Conservation (phyloP, 2,888 invertebrate genomes). For the Conomelus anceps region DNA sequence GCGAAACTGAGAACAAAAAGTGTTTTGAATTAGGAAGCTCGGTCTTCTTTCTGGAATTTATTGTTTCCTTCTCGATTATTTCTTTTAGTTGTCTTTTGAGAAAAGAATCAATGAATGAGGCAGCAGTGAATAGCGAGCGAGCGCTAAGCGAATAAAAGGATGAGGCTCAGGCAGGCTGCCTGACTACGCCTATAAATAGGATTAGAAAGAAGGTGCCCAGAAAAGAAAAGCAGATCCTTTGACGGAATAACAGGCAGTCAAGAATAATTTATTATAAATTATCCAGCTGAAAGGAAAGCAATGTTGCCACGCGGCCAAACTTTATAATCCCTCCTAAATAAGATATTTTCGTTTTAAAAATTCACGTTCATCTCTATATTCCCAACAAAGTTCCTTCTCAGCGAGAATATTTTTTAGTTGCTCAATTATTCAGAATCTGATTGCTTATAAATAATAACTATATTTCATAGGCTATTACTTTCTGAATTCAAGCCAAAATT, state of each 20-base stretch:
- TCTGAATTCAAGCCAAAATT: background rate
- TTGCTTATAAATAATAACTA: background rate
- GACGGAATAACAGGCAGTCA: background rate
- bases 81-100: background rate
- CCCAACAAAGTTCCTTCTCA: background rate
- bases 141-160: background rate
- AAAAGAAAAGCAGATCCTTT: background rate
- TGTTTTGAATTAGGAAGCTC: background rate
- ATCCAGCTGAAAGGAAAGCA: background rate
- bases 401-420: background rate
- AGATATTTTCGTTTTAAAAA: background rate
- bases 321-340: background rate
- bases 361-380: background rate
- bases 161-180: no score
- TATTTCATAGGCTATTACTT: background rate
- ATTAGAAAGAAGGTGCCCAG: background rate
- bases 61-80: background rate
- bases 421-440: background rate
- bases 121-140: background rate
- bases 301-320: background rate
- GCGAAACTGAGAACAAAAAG: background rate
- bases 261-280: background rate
- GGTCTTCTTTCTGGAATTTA: background rate
- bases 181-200: background rate
- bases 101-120: background rate